Conservation (phyloP, 1,140 invertebrate species). For the Drosophila bifasciata region DNA sequence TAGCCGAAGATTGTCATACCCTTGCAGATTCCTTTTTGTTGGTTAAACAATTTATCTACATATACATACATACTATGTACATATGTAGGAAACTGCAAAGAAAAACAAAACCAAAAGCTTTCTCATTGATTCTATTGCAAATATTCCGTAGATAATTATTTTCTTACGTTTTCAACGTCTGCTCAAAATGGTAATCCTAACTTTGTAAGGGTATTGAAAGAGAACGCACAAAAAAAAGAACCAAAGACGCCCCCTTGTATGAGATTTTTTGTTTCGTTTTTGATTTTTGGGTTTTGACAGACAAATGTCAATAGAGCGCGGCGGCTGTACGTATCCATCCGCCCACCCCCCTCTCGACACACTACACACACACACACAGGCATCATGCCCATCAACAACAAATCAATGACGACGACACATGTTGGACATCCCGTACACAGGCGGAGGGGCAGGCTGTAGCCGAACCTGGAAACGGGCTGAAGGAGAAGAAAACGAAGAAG, state of each 20-base stretch:
- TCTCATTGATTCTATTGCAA: too few relatives aligned
- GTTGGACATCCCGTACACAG: constrained; percentile 64
- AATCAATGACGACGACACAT: constrained; percentile 83
- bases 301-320: constrained; percentile 76
- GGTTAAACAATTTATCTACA: too few relatives aligned
- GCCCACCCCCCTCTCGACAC: not conserved
- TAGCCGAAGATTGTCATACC: too few relatives aligned
- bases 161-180: too few relatives aligned
- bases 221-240: too few relatives aligned
- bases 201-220: too few relatives aligned
- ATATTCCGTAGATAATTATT: too few relatives aligned
- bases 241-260: not conserved
- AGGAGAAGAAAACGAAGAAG: constrained; percentile 8
- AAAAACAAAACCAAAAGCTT: too few relatives aligned
- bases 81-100: too few relatives aligned
- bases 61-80: too few relatives aligned
- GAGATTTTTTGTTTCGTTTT: constrained; percentile 6
- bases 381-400: constrained; percentile 75
- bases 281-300: constrained; percentile 69
- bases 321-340: not conserved
- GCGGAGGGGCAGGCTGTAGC: constrained; percentile 19
- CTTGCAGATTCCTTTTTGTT: too few relatives aligned
- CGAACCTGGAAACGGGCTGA: constrained; percentile 40
- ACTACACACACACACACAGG: constrained; percentile 1
- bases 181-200: too few relatives aligned